phyloP scores from a whole-genome alignment of 2,888 invertebrate genomes.

The Leptogaster cylindrica region DNA sequence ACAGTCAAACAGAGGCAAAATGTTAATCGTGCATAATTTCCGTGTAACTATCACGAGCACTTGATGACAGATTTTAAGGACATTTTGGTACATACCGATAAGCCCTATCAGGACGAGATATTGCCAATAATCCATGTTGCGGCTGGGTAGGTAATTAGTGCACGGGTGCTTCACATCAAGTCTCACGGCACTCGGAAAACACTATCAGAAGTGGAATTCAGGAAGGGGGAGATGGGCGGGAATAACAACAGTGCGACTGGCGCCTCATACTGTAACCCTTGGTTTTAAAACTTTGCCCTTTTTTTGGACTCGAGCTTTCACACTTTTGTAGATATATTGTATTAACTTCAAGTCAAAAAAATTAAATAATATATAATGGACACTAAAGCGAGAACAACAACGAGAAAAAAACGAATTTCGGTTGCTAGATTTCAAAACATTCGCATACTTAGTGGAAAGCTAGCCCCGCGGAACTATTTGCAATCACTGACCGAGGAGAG shows the following conservation, averaged over 20 bases:
- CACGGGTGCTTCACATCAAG: slow-evolving; percentile 9
- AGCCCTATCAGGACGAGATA: slow-evolving; percentile 22
- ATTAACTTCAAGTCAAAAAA: too few relatives aligned
- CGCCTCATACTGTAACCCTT: too few relatives aligned
- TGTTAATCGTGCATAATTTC: not conserved
- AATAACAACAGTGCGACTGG: slow-evolving; percentile 15
- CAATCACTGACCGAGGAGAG: slow-evolving; percentile 6
- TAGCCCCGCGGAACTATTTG: not conserved
- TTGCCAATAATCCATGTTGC: slow-evolving; percentile 34
- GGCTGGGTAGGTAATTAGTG: not conserved
- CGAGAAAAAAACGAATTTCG: slow-evolving; percentile 17
- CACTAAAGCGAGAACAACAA: slow-evolving; percentile 5
- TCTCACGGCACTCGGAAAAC: slow-evolving; percentile 17
- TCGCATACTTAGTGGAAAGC: slow-evolving; percentile 1
- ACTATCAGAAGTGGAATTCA: not conserved
- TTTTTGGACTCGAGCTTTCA: not conserved
- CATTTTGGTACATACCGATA: slow-evolving; percentile 14
- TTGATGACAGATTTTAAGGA: not conserved
- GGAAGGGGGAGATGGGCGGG: not conserved
- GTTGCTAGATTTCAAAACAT: slow-evolving; percentile 13
- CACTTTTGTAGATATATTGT: too few relatives aligned
- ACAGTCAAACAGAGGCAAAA: too few relatives aligned
- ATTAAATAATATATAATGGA: too few relatives aligned
- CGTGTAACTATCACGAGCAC: not conserved
- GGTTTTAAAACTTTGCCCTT: too few relatives aligned